phyloP scores from a whole-genome alignment of 2,113 vertebrate genomes.

The Eudyptes chrysolophus region DNA sequence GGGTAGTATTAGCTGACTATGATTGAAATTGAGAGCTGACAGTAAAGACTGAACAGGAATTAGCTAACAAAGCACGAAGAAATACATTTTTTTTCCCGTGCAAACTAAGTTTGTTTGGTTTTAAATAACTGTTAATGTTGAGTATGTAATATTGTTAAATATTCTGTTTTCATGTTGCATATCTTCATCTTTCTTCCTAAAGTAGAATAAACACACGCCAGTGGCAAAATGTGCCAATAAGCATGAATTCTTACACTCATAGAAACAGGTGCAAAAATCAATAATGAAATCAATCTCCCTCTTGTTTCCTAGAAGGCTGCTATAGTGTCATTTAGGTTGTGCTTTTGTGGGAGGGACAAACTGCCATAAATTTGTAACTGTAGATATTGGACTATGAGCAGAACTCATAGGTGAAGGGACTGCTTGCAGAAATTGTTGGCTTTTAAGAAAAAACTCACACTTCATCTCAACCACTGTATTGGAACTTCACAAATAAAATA shows the following conservation, averaged over 20 bases:
- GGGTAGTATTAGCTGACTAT: neutral
- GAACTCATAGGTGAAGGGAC: neutral
- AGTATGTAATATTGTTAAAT: neutral
- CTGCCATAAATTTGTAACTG: neutral
- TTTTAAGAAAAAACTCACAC: neutral
- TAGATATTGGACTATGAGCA: neutral
- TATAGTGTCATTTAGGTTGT: neutral
- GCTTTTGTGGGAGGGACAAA: neutral
- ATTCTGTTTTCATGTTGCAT: neutral
- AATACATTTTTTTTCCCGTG: neutral
- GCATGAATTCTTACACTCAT: neutral
- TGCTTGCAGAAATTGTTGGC: neutral
- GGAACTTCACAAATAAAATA: neutral
- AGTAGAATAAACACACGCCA: neutral
- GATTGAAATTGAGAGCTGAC: neutral
- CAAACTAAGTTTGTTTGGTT: neutral
- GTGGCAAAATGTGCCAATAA: neutral
- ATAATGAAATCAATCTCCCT: neutral
- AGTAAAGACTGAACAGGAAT: neutral
- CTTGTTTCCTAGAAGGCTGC: neutral
- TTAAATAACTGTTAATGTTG: neutral
- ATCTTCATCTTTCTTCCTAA: neutral
- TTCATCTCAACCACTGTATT: neutral
- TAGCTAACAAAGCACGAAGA: neutral
- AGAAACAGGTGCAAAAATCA: neutral